Evolutionary conservation across 2,888 invertebrate species (phyloP).

Genomic region (Spatulosminthurus flaviceps): DNA sequence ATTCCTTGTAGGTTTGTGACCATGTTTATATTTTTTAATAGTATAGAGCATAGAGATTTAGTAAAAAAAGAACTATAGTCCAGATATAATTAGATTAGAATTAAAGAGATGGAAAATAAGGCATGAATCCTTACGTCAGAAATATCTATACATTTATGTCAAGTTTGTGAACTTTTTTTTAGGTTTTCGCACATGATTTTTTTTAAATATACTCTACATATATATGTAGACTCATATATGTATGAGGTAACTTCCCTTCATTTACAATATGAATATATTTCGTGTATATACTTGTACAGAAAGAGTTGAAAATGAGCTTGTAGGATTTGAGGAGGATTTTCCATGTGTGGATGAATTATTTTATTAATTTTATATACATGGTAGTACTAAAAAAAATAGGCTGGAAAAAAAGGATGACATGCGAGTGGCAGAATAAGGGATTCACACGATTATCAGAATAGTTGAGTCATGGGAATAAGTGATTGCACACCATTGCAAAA

Average conservation of each 20-base stretch:
- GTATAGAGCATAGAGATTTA: no score
- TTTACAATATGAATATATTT: no score
- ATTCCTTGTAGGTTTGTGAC: no score
- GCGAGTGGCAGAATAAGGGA: not conserved
- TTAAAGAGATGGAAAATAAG: no score
- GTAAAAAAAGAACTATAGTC: no score
- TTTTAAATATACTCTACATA: conserved; percentile 7
- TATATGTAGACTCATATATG: not conserved
- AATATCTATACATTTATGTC: conserved; percentile 42
- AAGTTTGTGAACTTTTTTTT: conserved; percentile 53
- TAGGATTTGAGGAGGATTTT: no score
- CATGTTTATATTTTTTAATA: no score
- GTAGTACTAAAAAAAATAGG: not conserved
- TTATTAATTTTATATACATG: not conserved
- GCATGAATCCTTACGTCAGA: conserved; percentile 2
- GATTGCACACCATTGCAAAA: not conserved
- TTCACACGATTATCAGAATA: conserved; percentile 10
- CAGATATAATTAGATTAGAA: no score
- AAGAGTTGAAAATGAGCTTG: no score
- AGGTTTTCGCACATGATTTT: conserved; percentile 13
- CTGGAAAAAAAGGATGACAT: not conserved
- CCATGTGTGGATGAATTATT: not conserved
- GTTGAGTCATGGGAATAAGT: not conserved
- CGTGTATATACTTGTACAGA: not conserved
- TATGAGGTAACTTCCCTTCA: conserved; percentile 35